These are phyloP conservation scores for Alectoris magna DNA, from an alignment of 2,797 vertebrate genomes.

Conservation along the genomic window DNA sequence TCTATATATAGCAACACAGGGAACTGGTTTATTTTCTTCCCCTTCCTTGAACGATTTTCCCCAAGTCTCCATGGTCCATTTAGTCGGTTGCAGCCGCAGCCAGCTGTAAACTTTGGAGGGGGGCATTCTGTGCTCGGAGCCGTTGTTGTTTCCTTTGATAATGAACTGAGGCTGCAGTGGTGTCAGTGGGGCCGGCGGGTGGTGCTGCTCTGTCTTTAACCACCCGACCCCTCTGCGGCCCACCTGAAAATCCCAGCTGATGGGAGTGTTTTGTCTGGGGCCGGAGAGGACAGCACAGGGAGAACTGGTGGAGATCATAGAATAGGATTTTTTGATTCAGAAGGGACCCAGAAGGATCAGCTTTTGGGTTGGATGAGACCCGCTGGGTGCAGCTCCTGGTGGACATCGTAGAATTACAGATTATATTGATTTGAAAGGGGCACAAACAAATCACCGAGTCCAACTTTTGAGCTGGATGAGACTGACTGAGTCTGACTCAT, in stretches of 20 bases:
- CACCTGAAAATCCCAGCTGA: fast-evolving
- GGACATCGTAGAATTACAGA: neutral
- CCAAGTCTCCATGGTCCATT: neutral
- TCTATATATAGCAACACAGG: conserved; percentile 2
- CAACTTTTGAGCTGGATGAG: neutral
- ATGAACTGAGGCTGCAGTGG: neutral
- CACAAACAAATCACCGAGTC: no score
- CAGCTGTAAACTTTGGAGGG: conserved; percentile 4
- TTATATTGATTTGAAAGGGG: no score
- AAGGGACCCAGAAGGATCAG: neutral
- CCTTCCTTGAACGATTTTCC: neutral
- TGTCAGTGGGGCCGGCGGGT: neutral
- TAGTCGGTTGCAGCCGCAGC: neutral
- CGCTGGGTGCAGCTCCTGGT: neutral
- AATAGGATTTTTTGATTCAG: neutral
- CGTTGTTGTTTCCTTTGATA: conserved; percentile 8
- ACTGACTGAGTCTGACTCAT: no score
- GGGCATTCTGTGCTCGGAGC: neutral
- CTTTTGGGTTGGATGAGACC: no score
- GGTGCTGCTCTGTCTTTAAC: neutral
- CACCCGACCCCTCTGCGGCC: neutral
- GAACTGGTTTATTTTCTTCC: neutral
- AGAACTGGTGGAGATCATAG: neutral
- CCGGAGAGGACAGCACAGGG: neutral
- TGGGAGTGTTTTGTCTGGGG: neutral